Evolutionary conservation across 1,140 invertebrate species (phyloP), one percentile per base, ranked within the genome.

Genomic region (Pseudomyrmex gracilis): DNA sequence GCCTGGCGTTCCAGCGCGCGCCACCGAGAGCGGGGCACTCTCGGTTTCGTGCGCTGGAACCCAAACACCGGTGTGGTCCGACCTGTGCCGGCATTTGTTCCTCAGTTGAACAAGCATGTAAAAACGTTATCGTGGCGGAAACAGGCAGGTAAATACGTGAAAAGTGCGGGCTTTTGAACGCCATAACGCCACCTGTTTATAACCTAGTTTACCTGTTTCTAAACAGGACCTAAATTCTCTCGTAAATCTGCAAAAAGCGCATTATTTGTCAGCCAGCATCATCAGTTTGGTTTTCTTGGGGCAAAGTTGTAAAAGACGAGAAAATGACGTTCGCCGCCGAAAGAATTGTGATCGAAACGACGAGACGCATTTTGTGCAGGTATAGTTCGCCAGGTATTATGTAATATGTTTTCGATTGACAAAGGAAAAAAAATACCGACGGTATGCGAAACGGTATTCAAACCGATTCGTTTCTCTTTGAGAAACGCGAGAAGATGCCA

Each of bases 21-120:
- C 86, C 87, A 87, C 83, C 66, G 87, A 85, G 87, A 85, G 67
- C 60, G 67, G 51, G 66, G 66, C 78, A 88, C 86, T 88, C 87
- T 88, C 87, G 86, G 83, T 88, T 88, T 88, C 87, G 86, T 88
- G 87, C 86, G 71, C 57, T 85, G 86, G 77, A 83, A 78, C 83
- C 73, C 86, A 88, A 88, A 88, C 73, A 66, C 60, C 71, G 58
- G 73, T 78, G 86, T 74, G 86, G 76, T 67, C 83, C 76, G 67
- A 12, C n/a, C 55, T 53, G 66, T 45, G 53, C 51, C 53, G 80
- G 60, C 64, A 57, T 87, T 85, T 78, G 68, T 77, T 85, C 60
- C 67, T 20, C 87, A 22, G 47, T 51, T 58, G 80, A 80, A 58
- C 68, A 83, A 55, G 85, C 85, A 85, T 90, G 89, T 88, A 87